A percentile compares a stretch with the other conserved stretches of the same genome.
phyloP scores from a whole-genome alignment of 1,140 invertebrate species.

The Ceratoteleas bidentatus region DNA sequence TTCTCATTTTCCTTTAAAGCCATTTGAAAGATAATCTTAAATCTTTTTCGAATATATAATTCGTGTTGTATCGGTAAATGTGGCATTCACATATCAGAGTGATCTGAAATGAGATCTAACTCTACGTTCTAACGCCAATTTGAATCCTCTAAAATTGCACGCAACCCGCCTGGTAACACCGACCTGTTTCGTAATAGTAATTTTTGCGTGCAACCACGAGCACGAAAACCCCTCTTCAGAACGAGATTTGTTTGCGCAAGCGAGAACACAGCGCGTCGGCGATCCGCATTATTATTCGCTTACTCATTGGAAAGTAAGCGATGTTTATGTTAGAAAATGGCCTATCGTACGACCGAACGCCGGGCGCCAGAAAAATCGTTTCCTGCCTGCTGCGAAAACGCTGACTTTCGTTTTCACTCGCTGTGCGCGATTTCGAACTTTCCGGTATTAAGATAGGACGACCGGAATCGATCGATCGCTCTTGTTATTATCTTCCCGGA shows the following conservation, averaged over 20 bases:
- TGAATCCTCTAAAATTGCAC: too few relatives aligned
- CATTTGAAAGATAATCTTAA: too few relatives aligned
- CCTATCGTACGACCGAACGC: constrained; percentile 12
- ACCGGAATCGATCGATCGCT: too few relatives aligned
- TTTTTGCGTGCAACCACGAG: neutral
- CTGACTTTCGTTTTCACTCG: constrained; percentile 39
- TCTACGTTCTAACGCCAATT: too few relatives aligned
- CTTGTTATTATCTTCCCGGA: too few relatives aligned
- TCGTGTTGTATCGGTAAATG: too few relatives aligned
- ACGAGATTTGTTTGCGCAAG: constrained; percentile 24
- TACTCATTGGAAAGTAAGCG: constrained; percentile 41
- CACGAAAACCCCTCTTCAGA: neutral
- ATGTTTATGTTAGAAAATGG: constrained; percentile 34
- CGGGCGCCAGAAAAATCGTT: constrained; percentile 20
- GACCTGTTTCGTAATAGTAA: too few relatives aligned
- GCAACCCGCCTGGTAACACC: too few relatives aligned
- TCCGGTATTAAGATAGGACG: neutral
- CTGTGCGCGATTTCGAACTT: constrained; percentile 11
- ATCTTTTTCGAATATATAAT: too few relatives aligned
- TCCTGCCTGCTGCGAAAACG: constrained; percentile 14
- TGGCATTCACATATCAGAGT: too few relatives aligned
- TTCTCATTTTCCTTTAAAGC: too few relatives aligned
- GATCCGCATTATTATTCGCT: constrained; percentile 10
- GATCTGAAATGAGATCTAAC: too few relatives aligned
- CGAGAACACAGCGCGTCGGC: neutral